Conservation (phyloP, 2,113 vertebrate genomes). For the Etia nguti region DNA sequence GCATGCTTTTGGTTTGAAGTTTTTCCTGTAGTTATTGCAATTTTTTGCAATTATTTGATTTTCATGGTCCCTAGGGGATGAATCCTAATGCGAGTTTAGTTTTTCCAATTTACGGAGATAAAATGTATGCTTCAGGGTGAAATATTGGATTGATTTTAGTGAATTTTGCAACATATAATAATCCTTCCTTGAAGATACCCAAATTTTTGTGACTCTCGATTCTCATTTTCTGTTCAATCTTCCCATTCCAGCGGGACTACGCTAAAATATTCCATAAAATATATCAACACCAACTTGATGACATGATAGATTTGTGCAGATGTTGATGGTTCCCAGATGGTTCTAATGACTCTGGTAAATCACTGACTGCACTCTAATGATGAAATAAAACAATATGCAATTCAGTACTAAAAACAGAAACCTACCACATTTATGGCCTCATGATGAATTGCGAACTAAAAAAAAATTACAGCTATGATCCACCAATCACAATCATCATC, state of each 20-base stretch:
- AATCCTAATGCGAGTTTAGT: neutral
- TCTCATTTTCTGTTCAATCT: neutral
- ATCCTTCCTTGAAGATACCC: neutral
- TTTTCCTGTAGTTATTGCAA: neutral
- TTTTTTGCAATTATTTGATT: neutral
- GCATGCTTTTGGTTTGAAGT: neutral
- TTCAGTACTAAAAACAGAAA: neutral
- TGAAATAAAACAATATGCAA: neutral
- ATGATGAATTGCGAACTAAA: neutral
- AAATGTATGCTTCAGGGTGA: neutral
- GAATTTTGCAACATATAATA: neutral
- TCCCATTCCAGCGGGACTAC: neutral
- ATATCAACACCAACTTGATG: neutral
- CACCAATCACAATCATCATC: neutral
- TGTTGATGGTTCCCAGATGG: neutral
- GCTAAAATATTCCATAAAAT: neutral
- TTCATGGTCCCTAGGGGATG: neutral
- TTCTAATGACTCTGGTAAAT: neutral
- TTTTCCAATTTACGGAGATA: neutral
- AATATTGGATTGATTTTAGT: neutral
- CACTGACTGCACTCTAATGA: accelerated
- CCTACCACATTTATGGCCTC: neutral
- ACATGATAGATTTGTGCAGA: neutral
- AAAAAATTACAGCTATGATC: neutral
- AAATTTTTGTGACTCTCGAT: neutral